Base-by-base conservation (phyloP, 2,888 invertebrate genomes). In the Aplocera efformata region DNA sequence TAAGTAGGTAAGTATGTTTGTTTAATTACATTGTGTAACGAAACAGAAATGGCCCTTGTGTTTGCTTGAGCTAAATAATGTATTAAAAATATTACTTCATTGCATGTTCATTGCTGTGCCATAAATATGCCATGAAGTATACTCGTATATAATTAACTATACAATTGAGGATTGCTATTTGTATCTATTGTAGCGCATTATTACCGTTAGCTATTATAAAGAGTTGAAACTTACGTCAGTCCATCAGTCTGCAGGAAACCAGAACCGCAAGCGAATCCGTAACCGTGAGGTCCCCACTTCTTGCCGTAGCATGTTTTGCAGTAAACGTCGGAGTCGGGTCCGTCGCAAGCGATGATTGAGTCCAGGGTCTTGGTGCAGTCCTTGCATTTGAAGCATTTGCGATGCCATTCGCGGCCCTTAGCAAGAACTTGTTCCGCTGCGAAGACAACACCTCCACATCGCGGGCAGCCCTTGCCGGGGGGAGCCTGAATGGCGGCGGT, bases 241-340 rank as follows among this genome's bases (percentile, higher is more conserved):
- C 96, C 96, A 75, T 97, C 96, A 60, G 96, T 97, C 79, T 96
- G 96, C 58, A 97, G 90, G 89, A 96, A 96, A 56, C 98, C 97
- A 57, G 97, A 97, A 46, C 98, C 98, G 72, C 96, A 96, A 53
- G 97, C 98, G 75, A 97, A 98, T 42, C 98, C 98, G 72, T 97
- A 98, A 48, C 97, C 97, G 79, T 98, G 98, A 36, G 98, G 98
- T 64, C 98, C 98, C 94, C 95, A 98, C 82, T 96, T 98, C 89
- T 98, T 97, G 67, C 98, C 98, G 79, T 99, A 98, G 86, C 98
- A 99, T 68, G 96, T 96, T 86, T 96, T 98, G 89, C 98, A 98
- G 86, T 96, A 98, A 50, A 98, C 94, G 60, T 97, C 96, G 50
- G 92, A 92, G 67, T 98, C 96, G 36, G 98, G 98, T 30, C 96